These are phyloP conservation scores for Andrena cerasifolii DNA, from an alignment of 1,140 invertebrate genomes.

Conservation along the genomic window DNA sequence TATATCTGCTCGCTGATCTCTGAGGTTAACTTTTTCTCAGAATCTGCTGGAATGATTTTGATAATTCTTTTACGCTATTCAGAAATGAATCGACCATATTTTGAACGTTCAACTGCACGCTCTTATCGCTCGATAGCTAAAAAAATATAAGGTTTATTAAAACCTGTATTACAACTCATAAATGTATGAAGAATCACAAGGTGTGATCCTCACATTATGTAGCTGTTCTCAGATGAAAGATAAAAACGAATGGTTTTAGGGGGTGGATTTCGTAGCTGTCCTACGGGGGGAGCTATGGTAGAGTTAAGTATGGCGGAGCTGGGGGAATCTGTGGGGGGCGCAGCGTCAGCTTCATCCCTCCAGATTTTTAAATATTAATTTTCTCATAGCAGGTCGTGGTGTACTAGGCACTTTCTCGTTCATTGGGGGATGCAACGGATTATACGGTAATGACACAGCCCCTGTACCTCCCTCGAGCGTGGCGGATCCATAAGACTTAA, in stretches of 20 bases:
- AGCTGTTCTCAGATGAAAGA: neutral
- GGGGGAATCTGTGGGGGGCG: neutral
- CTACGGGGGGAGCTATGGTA: conserved; percentile 16
- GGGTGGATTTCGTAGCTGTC: neutral
- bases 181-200: too few relatives aligned
- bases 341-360: neutral
- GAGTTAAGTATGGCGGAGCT: conserved; percentile 41
- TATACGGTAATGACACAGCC: conserved; percentile 57
- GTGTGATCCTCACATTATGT: too few relatives aligned
- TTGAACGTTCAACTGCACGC: too few relatives aligned
- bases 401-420: conserved; percentile 19
- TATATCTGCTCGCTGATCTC: too few relatives aligned
- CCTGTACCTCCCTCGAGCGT: conserved; percentile 34
- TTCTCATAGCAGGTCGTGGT: conserved; percentile 54
- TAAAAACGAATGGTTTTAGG: neutral
- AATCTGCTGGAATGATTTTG: too few relatives aligned
- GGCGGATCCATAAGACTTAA: conserved; percentile 31
- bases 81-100: too few relatives aligned
- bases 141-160: too few relatives aligned
- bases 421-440: conserved; percentile 58
- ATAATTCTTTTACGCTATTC: too few relatives aligned
- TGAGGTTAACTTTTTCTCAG: too few relatives aligned
- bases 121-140: too few relatives aligned
- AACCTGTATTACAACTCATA: too few relatives aligned
- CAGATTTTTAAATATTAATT: conserved; percentile 69